These are phyloP conservation scores for Trissolcus japonicus DNA, from an alignment of 2,888 invertebrate genomes.

Conservation along the genomic window DNA sequence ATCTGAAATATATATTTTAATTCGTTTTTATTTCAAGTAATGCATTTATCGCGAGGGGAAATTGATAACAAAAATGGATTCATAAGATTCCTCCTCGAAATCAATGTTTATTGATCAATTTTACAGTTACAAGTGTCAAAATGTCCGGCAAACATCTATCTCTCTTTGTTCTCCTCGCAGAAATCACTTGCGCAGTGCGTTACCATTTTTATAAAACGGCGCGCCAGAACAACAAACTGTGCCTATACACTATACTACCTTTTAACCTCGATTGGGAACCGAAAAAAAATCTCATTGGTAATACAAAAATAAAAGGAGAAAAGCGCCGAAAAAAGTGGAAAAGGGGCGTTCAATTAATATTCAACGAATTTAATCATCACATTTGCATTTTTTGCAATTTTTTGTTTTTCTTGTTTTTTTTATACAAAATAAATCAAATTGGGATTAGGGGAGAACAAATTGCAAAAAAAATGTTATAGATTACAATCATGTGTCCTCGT, in stretches of 20 bases:
- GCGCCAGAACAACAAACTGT: conserved; percentile 3
- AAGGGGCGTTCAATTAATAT: not conserved
- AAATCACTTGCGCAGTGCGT: conserved; percentile 2
- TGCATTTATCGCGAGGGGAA: too few relatives aligned
- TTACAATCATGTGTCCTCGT: not conserved
- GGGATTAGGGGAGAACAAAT: not conserved
- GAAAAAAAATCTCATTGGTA: conserved; percentile 1
- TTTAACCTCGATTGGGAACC: not conserved
- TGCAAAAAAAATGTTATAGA: not conserved
- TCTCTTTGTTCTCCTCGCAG: conserved; percentile 4
- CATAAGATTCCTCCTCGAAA: conserved; percentile 10
- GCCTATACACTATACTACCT: not conserved
- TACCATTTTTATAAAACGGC: conserved; percentile 3
- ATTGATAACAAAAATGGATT: too few relatives aligned
- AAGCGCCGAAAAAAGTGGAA: conserved; percentile 5
- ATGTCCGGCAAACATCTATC: conserved; percentile 1
- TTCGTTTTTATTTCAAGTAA: too few relatives aligned
- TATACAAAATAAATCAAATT: not conserved
- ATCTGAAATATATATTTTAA: too few relatives aligned
- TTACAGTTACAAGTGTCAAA: conserved; percentile 24
- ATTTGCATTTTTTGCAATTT: not conserved
- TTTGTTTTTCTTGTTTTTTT: not conserved
- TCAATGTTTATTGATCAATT: conserved; percentile 19
- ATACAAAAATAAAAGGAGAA: not conserved
- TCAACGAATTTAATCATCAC: not conserved